Evolutionary conservation across 2,888 invertebrate genomes (phyloP).

Genomic region (Phaonia tiefii): DNA sequence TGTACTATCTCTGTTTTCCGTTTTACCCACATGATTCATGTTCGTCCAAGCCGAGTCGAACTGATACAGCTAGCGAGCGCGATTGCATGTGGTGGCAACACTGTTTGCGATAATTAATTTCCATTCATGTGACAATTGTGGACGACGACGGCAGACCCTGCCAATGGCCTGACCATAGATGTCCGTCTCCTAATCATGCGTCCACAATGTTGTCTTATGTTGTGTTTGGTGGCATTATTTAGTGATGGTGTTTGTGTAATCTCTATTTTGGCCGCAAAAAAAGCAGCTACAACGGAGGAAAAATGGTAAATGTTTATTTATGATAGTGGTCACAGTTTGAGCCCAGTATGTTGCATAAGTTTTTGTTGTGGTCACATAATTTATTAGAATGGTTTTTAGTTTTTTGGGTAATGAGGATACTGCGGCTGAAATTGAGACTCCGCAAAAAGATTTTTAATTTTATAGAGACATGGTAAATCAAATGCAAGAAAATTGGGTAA

Average conservation of each 20-base stretch:
- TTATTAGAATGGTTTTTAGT: slow-evolving; percentile 46
- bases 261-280: slow-evolving; percentile 31
- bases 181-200: slow-evolving; percentile 52
- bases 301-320: slow-evolving; percentile 62
- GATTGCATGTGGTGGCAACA: slow-evolving; percentile 68
- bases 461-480: neutral
- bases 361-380: slow-evolving; percentile 29
- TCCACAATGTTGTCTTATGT: slow-evolving; percentile 30
- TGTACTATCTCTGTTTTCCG: slow-evolving; percentile 30
- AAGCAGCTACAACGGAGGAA: neutral
- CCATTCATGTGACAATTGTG: slow-evolving; percentile 65
- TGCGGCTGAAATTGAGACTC: slow-evolving; percentile 2
- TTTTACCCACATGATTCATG: slow-evolving; percentile 64
- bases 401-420: slow-evolving; percentile 54
- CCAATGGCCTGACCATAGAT: slow-evolving; percentile 25
- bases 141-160: slow-evolving; percentile 25
- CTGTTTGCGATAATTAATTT: slow-evolving; percentile 67
- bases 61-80: slow-evolving; percentile 13
- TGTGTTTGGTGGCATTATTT: slow-evolving; percentile 46
- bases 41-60: slow-evolving; percentile 30
- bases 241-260: slow-evolving; percentile 51
- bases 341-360: slow-evolving; percentile 58
- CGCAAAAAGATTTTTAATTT: neutral
- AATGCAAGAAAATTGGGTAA: too few relatives aligned
- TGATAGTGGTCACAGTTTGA: slow-evolving; percentile 61